Conservation (phyloP, 1,140 invertebrate species). For the Coboldia fuscipes region DNA sequence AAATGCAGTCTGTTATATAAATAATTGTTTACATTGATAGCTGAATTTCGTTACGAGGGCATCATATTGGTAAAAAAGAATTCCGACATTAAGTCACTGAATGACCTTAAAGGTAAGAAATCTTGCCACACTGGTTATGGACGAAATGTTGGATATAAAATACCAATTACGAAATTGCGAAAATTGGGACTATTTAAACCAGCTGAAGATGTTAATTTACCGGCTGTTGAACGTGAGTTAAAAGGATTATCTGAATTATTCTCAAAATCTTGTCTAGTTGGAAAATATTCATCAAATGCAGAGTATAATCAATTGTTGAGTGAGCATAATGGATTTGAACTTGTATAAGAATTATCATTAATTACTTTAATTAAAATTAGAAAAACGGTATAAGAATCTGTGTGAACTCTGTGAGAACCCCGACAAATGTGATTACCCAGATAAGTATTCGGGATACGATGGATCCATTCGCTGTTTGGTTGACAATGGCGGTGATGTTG, state of each 20-base stretch:
- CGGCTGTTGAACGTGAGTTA: constrained; percentile 52
- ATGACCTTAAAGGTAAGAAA: constrained; percentile 41
- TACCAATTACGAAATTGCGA: constrained; percentile 47
- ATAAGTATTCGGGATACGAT: constrained; percentile 61
- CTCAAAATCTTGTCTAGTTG: constrained; percentile 51
- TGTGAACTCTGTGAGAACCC: constrained; percentile 54
- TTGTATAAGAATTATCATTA: background rate
- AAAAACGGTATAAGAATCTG: constrained; percentile 45
- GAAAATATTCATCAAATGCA: constrained; percentile 52
- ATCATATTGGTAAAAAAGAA: constrained; percentile 54
- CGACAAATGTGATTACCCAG: constrained; percentile 53
- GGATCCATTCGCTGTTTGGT: constrained; percentile 62
- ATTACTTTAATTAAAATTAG: constrained; percentile 20
- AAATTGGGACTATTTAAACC: constrained; percentile 39
- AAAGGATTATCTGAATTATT: constrained; percentile 49
- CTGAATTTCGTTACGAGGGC: constrained; percentile 52
- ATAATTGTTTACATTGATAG: constrained; percentile 18
- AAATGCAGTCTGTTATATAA: constrained; percentile 2
- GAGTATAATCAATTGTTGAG: constrained; percentile 42
- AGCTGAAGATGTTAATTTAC: constrained; percentile 38
- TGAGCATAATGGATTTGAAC: constrained; percentile 17
- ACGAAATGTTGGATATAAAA: constrained; percentile 58
- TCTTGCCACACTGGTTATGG: constrained; percentile 64
- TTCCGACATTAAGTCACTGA: constrained; percentile 33
- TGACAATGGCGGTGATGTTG: constrained; percentile 55